Evolutionary conservation across 2,888 invertebrate species (phyloP).

Genomic region (Nemurella pictetii): DNA sequence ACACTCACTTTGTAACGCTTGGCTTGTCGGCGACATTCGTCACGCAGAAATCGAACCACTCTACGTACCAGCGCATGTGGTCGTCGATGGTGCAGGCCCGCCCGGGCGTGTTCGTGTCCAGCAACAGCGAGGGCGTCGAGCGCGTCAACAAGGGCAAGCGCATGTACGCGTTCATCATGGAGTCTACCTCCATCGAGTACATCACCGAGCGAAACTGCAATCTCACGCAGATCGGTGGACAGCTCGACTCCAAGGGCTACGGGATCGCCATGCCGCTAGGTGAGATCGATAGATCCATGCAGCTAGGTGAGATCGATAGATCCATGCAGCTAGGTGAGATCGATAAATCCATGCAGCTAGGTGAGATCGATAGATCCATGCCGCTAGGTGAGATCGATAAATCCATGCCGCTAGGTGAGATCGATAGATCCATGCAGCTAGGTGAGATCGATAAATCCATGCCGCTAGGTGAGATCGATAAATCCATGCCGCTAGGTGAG

Average conservation of each 20-base stretch:
- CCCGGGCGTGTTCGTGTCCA: slow-evolving; percentile 79
- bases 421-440: too few relatives aligned
- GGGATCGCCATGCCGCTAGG: slow-evolving; percentile 90
- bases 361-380: too few relatives aligned
- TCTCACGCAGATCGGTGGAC: slow-evolving; percentile 77
- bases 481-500: too few relatives aligned
- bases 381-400: too few relatives aligned
- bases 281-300: too few relatives aligned
- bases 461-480: too few relatives aligned
- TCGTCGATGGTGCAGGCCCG: slow-evolving; percentile 83
- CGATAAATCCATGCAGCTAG: too few relatives aligned
- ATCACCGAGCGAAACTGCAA: slow-evolving; percentile 83
- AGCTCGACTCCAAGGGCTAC: slow-evolving; percentile 89
- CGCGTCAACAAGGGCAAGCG: slow-evolving; percentile 77
- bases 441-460: too few relatives aligned
- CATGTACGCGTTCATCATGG: slow-evolving; percentile 93
- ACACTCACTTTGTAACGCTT: neutral
- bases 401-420: too few relatives aligned
- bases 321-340: too few relatives aligned
- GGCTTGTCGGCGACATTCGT: too few relatives aligned
- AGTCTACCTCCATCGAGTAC: slow-evolving; percentile 93
- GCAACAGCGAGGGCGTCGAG: slow-evolving; percentile 85
- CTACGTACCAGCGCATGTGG: slow-evolving; percentile 91
- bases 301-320: too few relatives aligned
- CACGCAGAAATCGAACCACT: slow-evolving; percentile 80